These are phyloP conservation scores for Lapara coniferarum DNA, from an alignment of 2,888 invertebrate genomes.

Conservation along the genomic window DNA sequence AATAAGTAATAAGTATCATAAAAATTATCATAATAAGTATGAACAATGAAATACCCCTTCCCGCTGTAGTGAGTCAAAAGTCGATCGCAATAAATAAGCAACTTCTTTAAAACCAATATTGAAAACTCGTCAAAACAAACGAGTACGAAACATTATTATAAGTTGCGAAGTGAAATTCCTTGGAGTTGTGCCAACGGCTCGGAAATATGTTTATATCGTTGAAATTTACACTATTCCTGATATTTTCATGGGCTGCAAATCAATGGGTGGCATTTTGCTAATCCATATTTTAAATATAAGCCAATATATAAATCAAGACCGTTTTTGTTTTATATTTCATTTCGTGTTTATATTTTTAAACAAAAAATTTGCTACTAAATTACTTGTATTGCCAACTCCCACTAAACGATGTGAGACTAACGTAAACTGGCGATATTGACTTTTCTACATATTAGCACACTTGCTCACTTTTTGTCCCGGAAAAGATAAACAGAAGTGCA, in stretches of 20 bases:
- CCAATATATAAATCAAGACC: neutral
- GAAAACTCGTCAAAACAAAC: slow-evolving; percentile 7
- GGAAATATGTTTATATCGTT: slow-evolving; percentile 10
- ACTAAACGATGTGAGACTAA: too few species aligned
- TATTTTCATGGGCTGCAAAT: slow-evolving; percentile 22
- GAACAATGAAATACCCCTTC: too few species aligned
- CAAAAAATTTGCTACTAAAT: neutral
- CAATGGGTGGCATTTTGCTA: slow-evolving; percentile 11
- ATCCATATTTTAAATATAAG: slow-evolving; percentile 3
- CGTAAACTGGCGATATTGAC: too few species aligned
- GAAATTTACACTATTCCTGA: slow-evolving; percentile 12
- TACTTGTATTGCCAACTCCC: too few species aligned
- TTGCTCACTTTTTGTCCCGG: too few species aligned
- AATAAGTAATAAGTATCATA: too few species aligned
- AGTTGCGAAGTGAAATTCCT: slow-evolving; percentile 18
- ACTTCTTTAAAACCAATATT: neutral
- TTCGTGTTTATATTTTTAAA: neutral
- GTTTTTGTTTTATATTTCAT: too few species aligned
- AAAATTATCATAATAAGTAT: too few species aligned
- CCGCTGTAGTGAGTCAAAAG: neutral
- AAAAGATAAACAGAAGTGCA: too few species aligned
- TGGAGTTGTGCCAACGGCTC: slow-evolving; percentile 5
- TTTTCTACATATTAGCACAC: too few species aligned
- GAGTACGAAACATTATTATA: slow-evolving; percentile 9
- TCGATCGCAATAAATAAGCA: neutral